Conservation (phyloP, 2,888 invertebrate species). For the Ophioninae sp. region DNA sequence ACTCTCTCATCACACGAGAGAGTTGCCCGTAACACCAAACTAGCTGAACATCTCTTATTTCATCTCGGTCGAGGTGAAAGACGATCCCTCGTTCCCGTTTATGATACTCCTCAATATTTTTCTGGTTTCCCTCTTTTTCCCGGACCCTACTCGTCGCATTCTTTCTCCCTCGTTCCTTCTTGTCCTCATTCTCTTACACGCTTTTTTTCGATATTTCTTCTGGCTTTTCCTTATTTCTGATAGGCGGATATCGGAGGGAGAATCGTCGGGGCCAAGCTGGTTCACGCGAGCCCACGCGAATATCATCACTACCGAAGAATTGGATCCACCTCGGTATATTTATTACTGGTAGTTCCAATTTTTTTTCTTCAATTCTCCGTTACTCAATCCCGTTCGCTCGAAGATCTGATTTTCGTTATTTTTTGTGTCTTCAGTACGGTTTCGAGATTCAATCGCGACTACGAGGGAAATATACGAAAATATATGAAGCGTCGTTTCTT, state of each 20-base stretch:
- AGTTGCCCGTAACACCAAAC: background rate
- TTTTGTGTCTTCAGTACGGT: no score
- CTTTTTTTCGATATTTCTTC: background rate
- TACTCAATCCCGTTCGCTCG: conserved; percentile 4
- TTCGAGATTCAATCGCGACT: no score
- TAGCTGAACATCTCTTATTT: conserved; percentile 53
- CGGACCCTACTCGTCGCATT: background rate
- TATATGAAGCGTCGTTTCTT: no score
- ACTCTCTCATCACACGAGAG: background rate
- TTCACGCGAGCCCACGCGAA: conserved; percentile 44
- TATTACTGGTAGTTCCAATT: conserved; percentile 26
- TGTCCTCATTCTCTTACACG: background rate
- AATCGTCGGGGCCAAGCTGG: conserved; percentile 19
- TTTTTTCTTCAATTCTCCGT: conserved; percentile 33
- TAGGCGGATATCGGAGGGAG: conserved; percentile 35
- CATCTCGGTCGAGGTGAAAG: conserved; percentile 35
- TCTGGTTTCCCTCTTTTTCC: conserved; percentile 11
- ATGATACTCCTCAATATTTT: conserved; percentile 53
- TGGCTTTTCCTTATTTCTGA: background rate
- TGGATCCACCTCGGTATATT: conserved; percentile 54
- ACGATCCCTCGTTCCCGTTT: conserved; percentile 57
- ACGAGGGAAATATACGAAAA: no score
- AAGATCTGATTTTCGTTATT: background rate
- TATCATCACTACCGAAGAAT: conserved; percentile 42
- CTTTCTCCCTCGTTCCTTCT: background rate